A percentile compares a stretch with the other conserved stretches of the same genome.
phyloP scores from a whole-genome alignment of 2,113 vertebrate species.

The Lampris incognitus region DNA sequence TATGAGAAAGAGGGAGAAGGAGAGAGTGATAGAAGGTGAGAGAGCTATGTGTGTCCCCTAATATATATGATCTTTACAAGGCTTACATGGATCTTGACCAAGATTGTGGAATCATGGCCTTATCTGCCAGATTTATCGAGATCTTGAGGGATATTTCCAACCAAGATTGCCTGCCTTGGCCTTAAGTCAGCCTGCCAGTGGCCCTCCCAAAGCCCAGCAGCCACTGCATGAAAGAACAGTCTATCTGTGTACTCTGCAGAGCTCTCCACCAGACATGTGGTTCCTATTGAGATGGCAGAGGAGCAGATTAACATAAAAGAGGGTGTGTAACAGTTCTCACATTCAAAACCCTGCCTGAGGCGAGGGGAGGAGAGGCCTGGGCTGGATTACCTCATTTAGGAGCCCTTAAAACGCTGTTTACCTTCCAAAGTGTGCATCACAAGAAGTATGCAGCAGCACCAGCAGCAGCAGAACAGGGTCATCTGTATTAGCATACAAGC shows the following conservation, averaged over 20 bases:
- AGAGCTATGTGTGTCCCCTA: conserved; percentile 6
- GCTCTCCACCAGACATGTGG: conserved; percentile 81
- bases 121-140: conserved; percentile 50
- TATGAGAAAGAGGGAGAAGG: no score
- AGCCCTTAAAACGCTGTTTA: conserved; percentile 82
- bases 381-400: conserved; percentile 81
- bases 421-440: conserved; percentile 80
- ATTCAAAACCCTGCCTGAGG: conserved; percentile 75
- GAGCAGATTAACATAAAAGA: conserved; percentile 85
- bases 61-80: conserved; percentile 26
- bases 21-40: background rate
- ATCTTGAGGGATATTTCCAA: conserved; percentile 30
- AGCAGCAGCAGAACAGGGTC: conserved; percentile 55
- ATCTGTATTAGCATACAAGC: conserved; percentile 53
- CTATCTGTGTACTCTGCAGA: conserved; percentile 69
- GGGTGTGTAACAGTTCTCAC: conserved; percentile 78
- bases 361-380: conserved; percentile 67
- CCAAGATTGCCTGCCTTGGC: conserved; percentile 20
- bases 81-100: conserved; percentile 16
- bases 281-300: conserved; percentile 81
- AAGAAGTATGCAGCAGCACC: conserved; percentile 69
- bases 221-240: conserved; percentile 76
- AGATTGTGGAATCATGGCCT: conserved; percentile 30
- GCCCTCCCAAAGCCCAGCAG: conserved; percentile 57
- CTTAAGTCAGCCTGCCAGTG: conserved; percentile 30